A percentile compares a stretch with the other conserved stretches of the same genome.
phyloP scores from a whole-genome alignment of 2,113 vertebrate species.

The Psettodes erumei region DNA sequence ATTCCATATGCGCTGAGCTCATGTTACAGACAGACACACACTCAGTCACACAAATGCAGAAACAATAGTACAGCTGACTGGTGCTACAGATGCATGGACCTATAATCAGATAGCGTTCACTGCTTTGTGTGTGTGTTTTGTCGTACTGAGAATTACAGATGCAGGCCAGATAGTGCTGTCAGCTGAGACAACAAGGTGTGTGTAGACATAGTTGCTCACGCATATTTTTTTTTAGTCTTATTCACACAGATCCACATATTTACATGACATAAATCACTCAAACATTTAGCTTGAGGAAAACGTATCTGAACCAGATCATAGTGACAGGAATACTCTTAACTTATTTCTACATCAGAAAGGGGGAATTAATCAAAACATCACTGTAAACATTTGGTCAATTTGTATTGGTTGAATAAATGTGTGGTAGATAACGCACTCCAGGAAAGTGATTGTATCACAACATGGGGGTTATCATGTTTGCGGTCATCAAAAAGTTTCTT shows the following conservation, averaged over 20 bases:
- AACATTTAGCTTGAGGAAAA: not conserved
- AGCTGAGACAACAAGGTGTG: not conserved
- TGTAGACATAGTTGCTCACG: not conserved
- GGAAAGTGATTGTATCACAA: not conserved
- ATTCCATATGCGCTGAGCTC: constrained; percentile 35
- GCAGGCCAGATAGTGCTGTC: constrained; percentile 23
- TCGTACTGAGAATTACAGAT: constrained; percentile 25
- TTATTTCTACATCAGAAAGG: too few relatives aligned
- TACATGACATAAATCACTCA: not conserved
- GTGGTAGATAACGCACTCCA: not conserved
- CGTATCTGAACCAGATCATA: not conserved
- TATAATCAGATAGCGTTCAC: constrained; percentile 33
- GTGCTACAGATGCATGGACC: not conserved
- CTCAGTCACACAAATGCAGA: constrained; percentile 9
- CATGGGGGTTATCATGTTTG: not conserved
- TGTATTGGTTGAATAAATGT: not conserved
- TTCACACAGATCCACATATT: not conserved
- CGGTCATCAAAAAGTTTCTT: not conserved
- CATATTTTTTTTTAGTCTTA: not conserved
- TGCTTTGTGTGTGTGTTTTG: constrained; percentile 16
- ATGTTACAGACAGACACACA: constrained; percentile 25
- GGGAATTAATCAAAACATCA: too few relatives aligned
- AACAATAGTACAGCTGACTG: constrained; percentile 6
- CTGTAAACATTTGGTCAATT: too few relatives aligned
- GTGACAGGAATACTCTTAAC: too few relatives aligned